Evolutionary conservation across 2,797 vertebrate genomes (phyloP).

Genomic region (Sebastes elongatus): DNA sequence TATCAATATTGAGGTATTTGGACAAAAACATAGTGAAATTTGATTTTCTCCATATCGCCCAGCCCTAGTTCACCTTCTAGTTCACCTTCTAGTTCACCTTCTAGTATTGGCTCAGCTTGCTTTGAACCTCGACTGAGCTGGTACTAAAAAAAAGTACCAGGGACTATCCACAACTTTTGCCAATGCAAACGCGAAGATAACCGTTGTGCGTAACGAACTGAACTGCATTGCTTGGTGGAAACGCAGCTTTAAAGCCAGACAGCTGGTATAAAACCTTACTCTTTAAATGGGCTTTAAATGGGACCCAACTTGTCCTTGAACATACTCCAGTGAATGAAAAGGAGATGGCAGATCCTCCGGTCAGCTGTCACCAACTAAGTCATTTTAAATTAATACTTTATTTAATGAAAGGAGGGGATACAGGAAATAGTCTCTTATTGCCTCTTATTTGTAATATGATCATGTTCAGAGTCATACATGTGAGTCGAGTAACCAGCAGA

Average conservation of each 20-base stretch:
- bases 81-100: too few species aligned
- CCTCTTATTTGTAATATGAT: not conserved
- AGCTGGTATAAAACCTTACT: not conserved
- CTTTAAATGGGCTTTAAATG: not conserved
- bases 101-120: too few species aligned
- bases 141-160: not conserved
- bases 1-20: too few species aligned
- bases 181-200: not conserved
- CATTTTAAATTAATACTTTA: slow-evolving; percentile 28
- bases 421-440: not conserved
- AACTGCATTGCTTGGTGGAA: not conserved
- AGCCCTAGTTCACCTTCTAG: too few species aligned
- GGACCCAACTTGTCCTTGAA: slow-evolving; percentile 23
- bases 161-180: not conserved
- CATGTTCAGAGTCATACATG: not conserved
- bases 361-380: slow-evolving; percentile 46
- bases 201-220: not conserved
- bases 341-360: slow-evolving; percentile 51
- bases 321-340: slow-evolving; percentile 43
- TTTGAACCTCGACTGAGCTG: not conserved
- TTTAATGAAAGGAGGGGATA: slow-evolving; percentile 7
- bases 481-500: slow-evolving; percentile 64
- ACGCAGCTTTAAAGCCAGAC: not conserved
- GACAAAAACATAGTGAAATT: too few species aligned
- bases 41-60: too few species aligned